Conservation (phyloP, 2,888 invertebrate genomes). For the Aspidiotus destructor region DNA sequence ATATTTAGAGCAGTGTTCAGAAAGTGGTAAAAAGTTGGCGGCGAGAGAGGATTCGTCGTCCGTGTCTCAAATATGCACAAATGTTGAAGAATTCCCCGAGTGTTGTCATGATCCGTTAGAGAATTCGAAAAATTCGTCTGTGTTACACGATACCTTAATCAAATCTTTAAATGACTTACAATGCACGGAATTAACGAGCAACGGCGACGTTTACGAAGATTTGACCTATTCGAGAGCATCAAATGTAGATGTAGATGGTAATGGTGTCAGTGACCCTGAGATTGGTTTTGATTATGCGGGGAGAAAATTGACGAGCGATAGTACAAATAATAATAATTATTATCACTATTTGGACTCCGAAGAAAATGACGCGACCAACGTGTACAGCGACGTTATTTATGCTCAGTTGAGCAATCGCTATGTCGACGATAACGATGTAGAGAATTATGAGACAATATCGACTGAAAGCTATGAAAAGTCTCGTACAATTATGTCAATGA, state of each 20-base stretch:
- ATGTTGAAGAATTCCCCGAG: background rate
- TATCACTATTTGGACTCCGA: background rate
- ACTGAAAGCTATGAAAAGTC: background rate
- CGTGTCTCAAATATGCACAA: background rate
- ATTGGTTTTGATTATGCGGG: too few relatives aligned
- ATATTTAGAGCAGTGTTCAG: background rate
- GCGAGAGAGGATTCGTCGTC: slow-evolving; percentile 1
- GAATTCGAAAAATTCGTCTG: background rate
- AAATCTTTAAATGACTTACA: background rate
- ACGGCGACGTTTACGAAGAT: background rate
- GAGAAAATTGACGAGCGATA: too few relatives aligned
- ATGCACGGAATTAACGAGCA: background rate
- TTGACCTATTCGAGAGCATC: slow-evolving; percentile 1
- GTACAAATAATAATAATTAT: background rate
- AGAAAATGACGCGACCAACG: background rate
- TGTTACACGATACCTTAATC: background rate
- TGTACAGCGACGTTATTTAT: slow-evolving; percentile 19
- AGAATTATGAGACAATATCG: slow-evolving; percentile 5
- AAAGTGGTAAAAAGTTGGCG: background rate
- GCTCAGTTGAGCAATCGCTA: background rate
- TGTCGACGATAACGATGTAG: background rate
- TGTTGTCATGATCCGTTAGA: background rate
- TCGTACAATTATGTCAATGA: background rate
- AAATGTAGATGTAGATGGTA: background rate
- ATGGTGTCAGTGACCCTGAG: background rate